Conservation (phyloP, 2,113 vertebrate species). For the Seriola rivoliana region DNA sequence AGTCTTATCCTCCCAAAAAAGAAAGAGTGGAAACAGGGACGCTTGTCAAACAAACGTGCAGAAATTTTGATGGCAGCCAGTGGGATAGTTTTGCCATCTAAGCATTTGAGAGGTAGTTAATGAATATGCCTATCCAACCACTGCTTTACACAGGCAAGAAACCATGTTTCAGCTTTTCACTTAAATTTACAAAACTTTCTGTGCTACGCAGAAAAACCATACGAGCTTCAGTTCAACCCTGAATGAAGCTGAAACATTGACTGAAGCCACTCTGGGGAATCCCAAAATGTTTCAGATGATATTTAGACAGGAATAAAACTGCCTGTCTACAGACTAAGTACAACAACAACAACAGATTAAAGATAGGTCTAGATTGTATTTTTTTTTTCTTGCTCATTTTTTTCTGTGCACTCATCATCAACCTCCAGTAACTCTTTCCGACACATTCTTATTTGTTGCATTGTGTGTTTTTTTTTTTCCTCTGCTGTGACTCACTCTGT, state of each 20-base stretch:
- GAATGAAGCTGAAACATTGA: conserved; percentile 11
- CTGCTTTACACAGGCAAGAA: neutral
- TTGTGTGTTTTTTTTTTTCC: conserved; percentile 33
- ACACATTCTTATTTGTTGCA: conserved; percentile 61
- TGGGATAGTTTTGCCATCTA: conserved; percentile 8
- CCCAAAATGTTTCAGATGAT: conserved; percentile 15
- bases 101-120: neutral
- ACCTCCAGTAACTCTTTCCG: conserved; percentile 46
- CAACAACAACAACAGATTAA: conserved; percentile 11
- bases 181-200: conserved; percentile 1
- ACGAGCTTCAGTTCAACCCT: conserved; percentile 4
- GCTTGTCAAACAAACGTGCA: conserved; percentile 24
- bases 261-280: conserved; percentile 21
- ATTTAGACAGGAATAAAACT: conserved; percentile 33
- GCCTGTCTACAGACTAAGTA: neutral
- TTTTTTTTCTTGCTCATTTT: conserved; percentile 35
- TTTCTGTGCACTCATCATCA: conserved; percentile 29
- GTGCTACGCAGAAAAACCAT: neutral
- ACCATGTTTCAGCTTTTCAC: neutral
- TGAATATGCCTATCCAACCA: neutral
- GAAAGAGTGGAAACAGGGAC: conserved; percentile 30
- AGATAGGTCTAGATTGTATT: neutral
- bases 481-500: conserved; percentile 68
- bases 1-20: neutral
- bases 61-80: conserved; percentile 39